A percentile compares a stretch with the other conserved stretches of the same genome.
These are phyloP conservation scores for Pedicia rivosa DNA, from an alignment of 2,888 invertebrate genomes.

Conservation along the genomic window DNA sequence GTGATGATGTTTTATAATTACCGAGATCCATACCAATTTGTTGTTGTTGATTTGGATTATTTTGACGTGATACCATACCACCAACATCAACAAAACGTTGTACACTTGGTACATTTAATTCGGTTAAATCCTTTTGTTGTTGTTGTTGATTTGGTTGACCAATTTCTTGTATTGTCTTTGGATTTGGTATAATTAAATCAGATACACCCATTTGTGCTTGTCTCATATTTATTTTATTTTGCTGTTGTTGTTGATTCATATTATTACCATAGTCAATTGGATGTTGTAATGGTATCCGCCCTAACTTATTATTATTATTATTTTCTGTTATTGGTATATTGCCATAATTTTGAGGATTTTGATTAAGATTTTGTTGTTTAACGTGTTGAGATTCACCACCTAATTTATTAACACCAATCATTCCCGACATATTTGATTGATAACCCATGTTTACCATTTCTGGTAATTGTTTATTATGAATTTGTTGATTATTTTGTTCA, in stretches of 20 bases:
- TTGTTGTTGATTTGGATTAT: conserved; percentile 6
- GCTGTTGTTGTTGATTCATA: conserved; percentile 7
- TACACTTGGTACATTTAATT: not conserved
- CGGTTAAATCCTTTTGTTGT: conserved; percentile 3
- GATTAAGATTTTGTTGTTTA: conserved; percentile 1
- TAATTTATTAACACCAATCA: conserved; percentile 11
- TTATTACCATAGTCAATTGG: conserved; percentile 1
- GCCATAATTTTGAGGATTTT: not conserved
- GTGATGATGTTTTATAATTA: conserved; percentile 16
- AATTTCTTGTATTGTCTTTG: conserved; percentile 10
- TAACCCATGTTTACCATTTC: conserved; percentile 7
- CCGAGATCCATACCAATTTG: conserved; percentile 12
- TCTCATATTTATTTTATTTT: conserved; percentile 1
- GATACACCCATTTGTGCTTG: not conserved
- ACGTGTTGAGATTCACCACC: conserved; percentile 11
- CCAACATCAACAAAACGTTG: not conserved
- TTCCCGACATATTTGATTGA: not conserved
- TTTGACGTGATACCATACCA: too few relatives aligned
- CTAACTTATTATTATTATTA: not conserved
- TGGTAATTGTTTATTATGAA: not conserved
- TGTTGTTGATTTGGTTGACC: conserved; percentile 1
- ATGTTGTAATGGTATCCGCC: not conserved
- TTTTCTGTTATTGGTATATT: not conserved
- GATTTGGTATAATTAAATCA: conserved; percentile 10
- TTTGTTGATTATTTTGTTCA: not conserved